phyloP scores from a whole-genome alignment of 2,888 invertebrate genomes.

The Aproaerema taeniolella region DNA sequence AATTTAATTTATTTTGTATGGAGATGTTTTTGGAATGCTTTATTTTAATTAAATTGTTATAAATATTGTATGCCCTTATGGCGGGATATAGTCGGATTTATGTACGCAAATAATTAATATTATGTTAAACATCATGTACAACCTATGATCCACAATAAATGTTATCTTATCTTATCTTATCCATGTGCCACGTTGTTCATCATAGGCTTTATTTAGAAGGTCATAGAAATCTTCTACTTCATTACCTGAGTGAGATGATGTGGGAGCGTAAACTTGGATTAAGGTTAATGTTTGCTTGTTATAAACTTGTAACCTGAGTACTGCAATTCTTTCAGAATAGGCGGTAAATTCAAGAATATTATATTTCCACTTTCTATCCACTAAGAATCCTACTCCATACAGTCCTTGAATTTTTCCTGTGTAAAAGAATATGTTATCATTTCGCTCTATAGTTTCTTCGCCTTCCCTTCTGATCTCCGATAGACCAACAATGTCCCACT shows the following conservation, averaged over 20 bases:
- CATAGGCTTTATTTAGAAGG: too few species aligned
- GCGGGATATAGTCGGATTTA: too few species aligned
- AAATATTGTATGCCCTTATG: too few species aligned
- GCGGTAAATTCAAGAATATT: conserved; percentile 12
- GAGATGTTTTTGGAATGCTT: too few species aligned
- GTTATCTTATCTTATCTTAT: too few species aligned
- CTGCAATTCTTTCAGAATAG: conserved; percentile 12
- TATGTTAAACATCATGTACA: too few species aligned
- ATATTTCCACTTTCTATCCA: conserved; percentile 10
- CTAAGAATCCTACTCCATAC: conserved; percentile 12
- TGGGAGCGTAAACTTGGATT: background rate
- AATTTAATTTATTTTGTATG: too few species aligned
- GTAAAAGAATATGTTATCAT: conserved; percentile 3
- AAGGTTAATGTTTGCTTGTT: background rate
- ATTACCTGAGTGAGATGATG: background rate
- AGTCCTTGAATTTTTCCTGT: conserved; percentile 2
- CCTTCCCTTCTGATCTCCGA: conserved; percentile 3
- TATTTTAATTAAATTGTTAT: too few species aligned
- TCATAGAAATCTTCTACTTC: conserved; percentile 1
- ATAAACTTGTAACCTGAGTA: conserved; percentile 4
- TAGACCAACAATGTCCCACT: conserved; percentile 9
- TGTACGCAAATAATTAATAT: too few species aligned
- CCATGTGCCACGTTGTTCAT: conserved; percentile 1
- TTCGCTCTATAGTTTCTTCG: background rate
- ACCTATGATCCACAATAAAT: too few species aligned